Evolutionary conservation across 2,113 vertebrate genomes (phyloP), one percentile per base, ranked within the genome.

Genomic region (Podiceps cristatus): DNA sequence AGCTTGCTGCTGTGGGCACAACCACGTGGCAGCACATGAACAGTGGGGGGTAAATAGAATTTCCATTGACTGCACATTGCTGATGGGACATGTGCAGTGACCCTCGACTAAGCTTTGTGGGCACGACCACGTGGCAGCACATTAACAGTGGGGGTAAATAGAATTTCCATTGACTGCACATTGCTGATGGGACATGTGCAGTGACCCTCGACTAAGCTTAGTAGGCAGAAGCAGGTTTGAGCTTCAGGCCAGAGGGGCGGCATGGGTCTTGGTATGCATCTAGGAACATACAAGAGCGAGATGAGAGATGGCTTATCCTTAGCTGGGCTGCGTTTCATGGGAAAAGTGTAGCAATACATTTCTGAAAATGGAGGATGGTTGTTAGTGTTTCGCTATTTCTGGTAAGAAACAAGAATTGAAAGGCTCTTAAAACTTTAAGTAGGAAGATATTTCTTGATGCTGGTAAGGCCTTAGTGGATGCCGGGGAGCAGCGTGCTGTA

Each of bases 91-190:
- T 2, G 29, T 27, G 27, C 15, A 10, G 49, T 33, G 45, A 50
- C 47, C 42, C 23, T 28, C 47, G 52, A 4, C 27, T 25, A 2
- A 74, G 40, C 42, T 71, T 8, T 35, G n/a, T 23, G 33, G 59
- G 45, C 14, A 10, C 29, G 17, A 2, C 47, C 31, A 2, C 2
- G 7, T 10, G n/a, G 18, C 73, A 71, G 50, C 49, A 17, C 5
- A 1, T 19, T 7, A 16, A 9, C 24, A 2, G 2, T 4, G 37
- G 4, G 24, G 5, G 8, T 18, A 2, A 72, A 13, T 1, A 53
- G 45, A 33, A 33, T 31, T 78, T 33, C 47, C 25, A 8, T 10
- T 42, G 69, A 2, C 17, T 31, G 23, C 45, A 15, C 11, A 0
- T 25, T 40, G 56, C 50, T 45, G n/a, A 18, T 66, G 71, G 66